A percentile compares a stretch with the other conserved stretches of the same genome.
phyloP scores from a whole-genome alignment of 2,113 vertebrate genomes.

The Bathybates hornii region DNA sequence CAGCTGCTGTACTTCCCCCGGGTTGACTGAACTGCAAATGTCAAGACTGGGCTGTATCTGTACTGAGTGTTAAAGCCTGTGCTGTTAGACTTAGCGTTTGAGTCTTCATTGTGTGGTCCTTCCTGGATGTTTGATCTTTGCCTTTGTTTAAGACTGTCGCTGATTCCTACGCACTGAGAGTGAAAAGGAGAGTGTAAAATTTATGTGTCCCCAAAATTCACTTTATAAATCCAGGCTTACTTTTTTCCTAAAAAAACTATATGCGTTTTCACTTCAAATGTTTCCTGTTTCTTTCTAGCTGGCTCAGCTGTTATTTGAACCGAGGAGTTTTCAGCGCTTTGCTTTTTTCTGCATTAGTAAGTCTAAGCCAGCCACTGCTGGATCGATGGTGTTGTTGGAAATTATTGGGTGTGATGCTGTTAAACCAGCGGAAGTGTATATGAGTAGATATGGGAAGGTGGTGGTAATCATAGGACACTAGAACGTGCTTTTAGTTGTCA shows the following conservation, averaged over 20 bases:
- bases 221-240: background rate
- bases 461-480: background rate
- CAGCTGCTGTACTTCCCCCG: conserved; percentile 10
- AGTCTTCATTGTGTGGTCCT: background rate
- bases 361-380: background rate
- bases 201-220: background rate
- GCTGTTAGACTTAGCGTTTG: background rate
- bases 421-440: background rate
- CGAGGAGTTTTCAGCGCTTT: background rate
- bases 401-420: background rate
- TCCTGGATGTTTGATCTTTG: background rate
- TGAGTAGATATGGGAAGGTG: background rate
- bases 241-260: background rate
- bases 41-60: background rate
- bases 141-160: background rate
- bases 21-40: conserved; percentile 1
- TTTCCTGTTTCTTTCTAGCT: background rate
- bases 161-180: background rate
- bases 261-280: background rate
- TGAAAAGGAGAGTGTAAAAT: background rate
- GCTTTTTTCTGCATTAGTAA: background rate
- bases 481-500: background rate
- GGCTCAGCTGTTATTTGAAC: background rate
- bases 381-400: background rate
- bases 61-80: background rate